phyloP scores from a whole-genome alignment of 2,113 vertebrate genomes.

The Sclerurus mexicanus region DNA sequence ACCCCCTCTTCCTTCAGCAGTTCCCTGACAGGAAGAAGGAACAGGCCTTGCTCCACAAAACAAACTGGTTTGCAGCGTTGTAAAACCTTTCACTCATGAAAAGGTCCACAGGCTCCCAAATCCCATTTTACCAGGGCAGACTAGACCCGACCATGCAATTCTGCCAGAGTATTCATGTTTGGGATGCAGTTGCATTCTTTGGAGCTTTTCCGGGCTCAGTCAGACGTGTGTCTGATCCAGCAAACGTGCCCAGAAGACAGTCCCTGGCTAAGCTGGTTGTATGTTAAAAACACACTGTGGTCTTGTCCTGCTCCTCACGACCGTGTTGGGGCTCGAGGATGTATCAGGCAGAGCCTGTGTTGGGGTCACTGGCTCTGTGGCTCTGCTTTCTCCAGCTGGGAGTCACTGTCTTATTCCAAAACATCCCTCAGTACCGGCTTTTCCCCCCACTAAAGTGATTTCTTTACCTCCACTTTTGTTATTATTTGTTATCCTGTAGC shows the following conservation, averaged over 20 bases:
- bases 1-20: neutral
- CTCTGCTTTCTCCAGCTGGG: neutral
- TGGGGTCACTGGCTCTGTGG: neutral
- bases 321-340: rapidly evolving
- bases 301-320: neutral
- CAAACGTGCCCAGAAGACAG: neutral
- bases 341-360: too few species aligned
- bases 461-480: neutral
- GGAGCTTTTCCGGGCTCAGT: neutral
- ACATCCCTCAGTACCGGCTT: neutral
- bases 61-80: neutral
- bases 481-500: neutral
- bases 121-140: neutral
- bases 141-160: rapidly evolving
- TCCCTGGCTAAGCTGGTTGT: neutral
- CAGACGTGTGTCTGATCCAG: neutral
- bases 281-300: neutral
- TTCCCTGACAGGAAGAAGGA: neutral
- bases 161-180: neutral
- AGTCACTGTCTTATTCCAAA: neutral
- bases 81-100: neutral
- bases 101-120: neutral
- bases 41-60: neutral
- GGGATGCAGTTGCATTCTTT: neutral
- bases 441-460: neutral